A percentile compares a stretch with the other conserved stretches of the same genome.
phyloP scores from a whole-genome alignment of 2,797 vertebrate species.

The Euphonia xanthogaster region DNA sequence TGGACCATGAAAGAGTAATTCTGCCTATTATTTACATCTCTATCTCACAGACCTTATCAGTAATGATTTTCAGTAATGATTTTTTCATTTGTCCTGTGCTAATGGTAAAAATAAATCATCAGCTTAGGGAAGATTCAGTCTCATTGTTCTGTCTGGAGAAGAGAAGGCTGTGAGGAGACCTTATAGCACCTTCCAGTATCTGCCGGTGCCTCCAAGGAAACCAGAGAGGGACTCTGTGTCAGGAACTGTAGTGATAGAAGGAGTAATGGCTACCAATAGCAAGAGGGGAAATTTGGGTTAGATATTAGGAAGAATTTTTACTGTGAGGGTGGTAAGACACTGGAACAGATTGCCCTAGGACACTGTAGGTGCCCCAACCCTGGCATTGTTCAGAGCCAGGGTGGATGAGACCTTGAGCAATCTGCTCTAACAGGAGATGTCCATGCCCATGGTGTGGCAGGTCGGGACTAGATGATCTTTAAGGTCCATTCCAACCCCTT shows the following conservation, averaged over 20 bases:
- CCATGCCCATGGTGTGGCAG: not conserved
- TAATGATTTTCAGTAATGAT: not conserved
- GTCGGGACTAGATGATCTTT: not conserved
- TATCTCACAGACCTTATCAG: not conserved
- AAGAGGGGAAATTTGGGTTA: not conserved
- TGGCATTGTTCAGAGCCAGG: not conserved
- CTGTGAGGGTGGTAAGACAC: not conserved
- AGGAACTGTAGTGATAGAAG: not conserved
- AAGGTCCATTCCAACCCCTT: not conserved
- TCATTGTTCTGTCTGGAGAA: not conserved
- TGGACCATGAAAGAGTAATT: not conserved
- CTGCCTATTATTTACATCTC: not conserved
- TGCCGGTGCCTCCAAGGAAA: not conserved
- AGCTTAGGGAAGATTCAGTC: not conserved
- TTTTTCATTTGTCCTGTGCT: not conserved
- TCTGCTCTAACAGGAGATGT: not conserved
- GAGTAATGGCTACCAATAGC: not conserved
- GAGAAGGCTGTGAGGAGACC: not conserved
- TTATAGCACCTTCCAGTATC: not conserved
- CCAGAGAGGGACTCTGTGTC: not conserved
- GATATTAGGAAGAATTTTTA: not conserved
- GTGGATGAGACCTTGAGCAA: not conserved
- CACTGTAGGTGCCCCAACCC: rapidly evolving
- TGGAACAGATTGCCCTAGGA: not conserved
- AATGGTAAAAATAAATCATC: not conserved